phyloP scores from a whole-genome alignment of 2,888 invertebrate genomes.

The Peribatodes rhomboidaria region DNA sequence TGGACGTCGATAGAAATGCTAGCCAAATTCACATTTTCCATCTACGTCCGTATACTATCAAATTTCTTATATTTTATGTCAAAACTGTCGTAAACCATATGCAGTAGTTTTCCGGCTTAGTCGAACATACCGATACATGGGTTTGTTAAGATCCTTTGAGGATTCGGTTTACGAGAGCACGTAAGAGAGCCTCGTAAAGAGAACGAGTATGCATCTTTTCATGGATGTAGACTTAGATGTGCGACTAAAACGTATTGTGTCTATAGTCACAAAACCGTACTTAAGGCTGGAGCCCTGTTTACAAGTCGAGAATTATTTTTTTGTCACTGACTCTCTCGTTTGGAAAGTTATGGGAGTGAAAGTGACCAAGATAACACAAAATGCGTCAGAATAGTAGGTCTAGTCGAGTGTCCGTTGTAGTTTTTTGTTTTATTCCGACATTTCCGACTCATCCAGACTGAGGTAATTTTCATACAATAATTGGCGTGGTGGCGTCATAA shows the following conservation, averaged over 20 bases:
- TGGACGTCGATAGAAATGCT: conserved; percentile 26
- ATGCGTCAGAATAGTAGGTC: too few relatives aligned
- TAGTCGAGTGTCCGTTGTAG: too few relatives aligned
- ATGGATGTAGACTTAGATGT: conserved; percentile 6
- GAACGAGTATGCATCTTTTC: neutral
- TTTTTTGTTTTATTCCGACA: too few relatives aligned
- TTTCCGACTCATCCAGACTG: too few relatives aligned
- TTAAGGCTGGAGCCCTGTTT: neutral
- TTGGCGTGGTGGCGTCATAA: too few relatives aligned
- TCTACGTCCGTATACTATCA: conserved; percentile 35
- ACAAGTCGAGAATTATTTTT: too few relatives aligned
- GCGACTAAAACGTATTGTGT: neutral
- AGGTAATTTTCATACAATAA: too few relatives aligned
- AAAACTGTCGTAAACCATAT: conserved; percentile 44
- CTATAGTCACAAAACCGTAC: neutral
- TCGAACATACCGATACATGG: conserved; percentile 45
- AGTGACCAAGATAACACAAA: too few relatives aligned
- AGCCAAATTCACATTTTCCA: conserved; percentile 31
- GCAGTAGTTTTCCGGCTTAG: conserved; percentile 43
- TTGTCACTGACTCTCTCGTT: too few relatives aligned
- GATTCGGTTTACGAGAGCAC: conserved; percentile 61
- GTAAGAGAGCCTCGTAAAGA: conserved; percentile 47
- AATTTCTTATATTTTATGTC: conserved; percentile 46
- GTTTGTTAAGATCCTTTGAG: conserved; percentile 69
- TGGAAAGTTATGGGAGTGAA: too few relatives aligned